phyloP scores from a whole-genome alignment of 2,888 invertebrate genomes.

The Hecatera dysodea region DNA sequence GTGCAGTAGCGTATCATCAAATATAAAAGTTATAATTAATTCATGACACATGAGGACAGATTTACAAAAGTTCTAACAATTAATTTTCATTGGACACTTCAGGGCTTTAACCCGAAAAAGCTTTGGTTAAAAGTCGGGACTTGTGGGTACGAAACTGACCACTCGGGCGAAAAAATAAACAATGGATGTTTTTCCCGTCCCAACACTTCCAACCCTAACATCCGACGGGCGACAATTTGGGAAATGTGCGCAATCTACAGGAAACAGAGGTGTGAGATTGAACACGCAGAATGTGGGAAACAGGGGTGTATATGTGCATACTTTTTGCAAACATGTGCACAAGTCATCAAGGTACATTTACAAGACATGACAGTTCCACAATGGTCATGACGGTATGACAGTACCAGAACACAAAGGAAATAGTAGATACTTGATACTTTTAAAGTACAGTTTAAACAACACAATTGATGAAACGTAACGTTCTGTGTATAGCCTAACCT shows the following conservation, averaged over 20 bases:
- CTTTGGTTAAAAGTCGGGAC: constrained; percentile 19
- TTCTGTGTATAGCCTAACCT: not conserved
- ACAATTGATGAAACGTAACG: not conserved
- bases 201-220: constrained; percentile 15
- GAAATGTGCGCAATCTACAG: constrained; percentile 47
- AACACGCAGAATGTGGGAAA: constrained; percentile 36
- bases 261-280: constrained; percentile 51
- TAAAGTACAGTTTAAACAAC: not conserved
- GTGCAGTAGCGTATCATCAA: constrained; percentile 11
- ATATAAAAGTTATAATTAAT: constrained; percentile 28
- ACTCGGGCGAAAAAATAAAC: constrained; percentile 49
- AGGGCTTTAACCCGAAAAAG: constrained; percentile 16
- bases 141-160: constrained; percentile 13
- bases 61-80: constrained; percentile 15
- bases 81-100: constrained; percentile 21
- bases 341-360: not conserved
- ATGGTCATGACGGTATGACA: not conserved
- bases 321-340: not conserved
- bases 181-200: constrained; percentile 34
- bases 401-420: not conserved
- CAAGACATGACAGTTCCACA: not conserved
- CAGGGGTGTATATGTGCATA: constrained; percentile 4
- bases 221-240: constrained; percentile 45
- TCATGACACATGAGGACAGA: constrained; percentile 2
- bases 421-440: too few relatives aligned